phyloP scores from a whole-genome alignment of 2,888 invertebrate species.

The Tenthredo livida region DNA sequence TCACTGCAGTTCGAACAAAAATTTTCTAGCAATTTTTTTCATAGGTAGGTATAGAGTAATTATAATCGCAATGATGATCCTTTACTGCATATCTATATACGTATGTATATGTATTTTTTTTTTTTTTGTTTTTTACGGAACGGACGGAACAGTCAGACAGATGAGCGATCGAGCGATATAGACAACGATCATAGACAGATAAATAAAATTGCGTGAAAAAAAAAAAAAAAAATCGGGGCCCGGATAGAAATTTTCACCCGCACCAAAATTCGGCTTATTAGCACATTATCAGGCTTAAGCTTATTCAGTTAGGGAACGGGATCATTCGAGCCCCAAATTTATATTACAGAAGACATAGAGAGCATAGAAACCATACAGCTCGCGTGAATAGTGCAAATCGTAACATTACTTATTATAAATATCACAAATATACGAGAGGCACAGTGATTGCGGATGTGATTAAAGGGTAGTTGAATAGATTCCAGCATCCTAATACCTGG shows the following conservation, averaged over 20 bases:
- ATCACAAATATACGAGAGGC: conserved; percentile 5
- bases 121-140: no score
- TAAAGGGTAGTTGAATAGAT: background rate
- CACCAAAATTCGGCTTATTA: background rate
- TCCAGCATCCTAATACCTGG: background rate
- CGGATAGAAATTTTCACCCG: background rate
- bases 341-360: conserved; percentile 9
- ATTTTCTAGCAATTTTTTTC: background rate
- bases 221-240: background rate
- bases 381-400: conserved; percentile 25
- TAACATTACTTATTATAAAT: conserved; percentile 14
- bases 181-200: conserved; percentile 12
- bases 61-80: conserved; percentile 22
- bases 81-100: background rate
- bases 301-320: background rate
- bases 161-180: conserved; percentile 62
- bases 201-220: background rate
- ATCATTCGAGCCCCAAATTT: conserved; percentile 27
- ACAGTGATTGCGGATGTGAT: conserved; percentile 6
- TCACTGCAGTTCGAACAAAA: conserved; percentile 53
- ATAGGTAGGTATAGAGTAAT: no score
- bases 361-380: conserved; percentile 25
- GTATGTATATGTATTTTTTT: background rate
- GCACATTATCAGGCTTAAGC: background rate
- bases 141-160: conserved; percentile 71